phyloP scores from a whole-genome alignment of 2,113 vertebrate species.

The Lophochroa leadbeateri region DNA sequence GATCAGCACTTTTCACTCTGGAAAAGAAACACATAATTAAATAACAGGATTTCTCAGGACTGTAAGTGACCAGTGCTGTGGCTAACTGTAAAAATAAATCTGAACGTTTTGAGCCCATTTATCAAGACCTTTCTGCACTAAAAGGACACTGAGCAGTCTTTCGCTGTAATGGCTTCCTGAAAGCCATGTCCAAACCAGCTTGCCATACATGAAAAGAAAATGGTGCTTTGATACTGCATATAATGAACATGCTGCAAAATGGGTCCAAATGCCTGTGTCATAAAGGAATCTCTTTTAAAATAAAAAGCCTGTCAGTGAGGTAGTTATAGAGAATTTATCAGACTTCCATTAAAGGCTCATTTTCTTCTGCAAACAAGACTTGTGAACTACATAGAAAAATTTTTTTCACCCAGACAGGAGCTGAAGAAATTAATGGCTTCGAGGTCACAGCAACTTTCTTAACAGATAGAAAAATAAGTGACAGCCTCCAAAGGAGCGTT shows the following conservation, averaged over 20 bases:
- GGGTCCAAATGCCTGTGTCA: neutral
- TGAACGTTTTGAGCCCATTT: neutral
- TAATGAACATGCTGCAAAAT: neutral
- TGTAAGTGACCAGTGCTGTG: neutral
- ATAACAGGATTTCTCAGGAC: neutral
- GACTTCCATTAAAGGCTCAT: neutral
- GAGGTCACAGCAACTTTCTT: neutral
- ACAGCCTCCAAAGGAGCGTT: neutral
- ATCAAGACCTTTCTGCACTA: neutral
- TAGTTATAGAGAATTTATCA: neutral
- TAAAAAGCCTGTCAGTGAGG: neutral
- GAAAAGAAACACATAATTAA: neutral
- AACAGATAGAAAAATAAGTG: neutral
- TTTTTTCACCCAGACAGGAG: neutral
- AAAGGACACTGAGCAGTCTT: neutral
- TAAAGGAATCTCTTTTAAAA: neutral
- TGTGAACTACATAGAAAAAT: neutral
- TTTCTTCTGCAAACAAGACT: constrained; percentile 4
- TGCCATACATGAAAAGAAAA: constrained; percentile 9
- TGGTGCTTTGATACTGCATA: neutral
- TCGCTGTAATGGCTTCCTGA: neutral
- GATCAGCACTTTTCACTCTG: neutral
- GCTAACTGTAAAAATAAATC: neutral
- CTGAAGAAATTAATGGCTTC: neutral
- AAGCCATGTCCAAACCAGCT: neutral